Evolutionary conservation across 2,113 vertebrate species (phyloP), one percentile per base, ranked within the genome.

Genomic region (Atrichornis clamosus): DNA sequence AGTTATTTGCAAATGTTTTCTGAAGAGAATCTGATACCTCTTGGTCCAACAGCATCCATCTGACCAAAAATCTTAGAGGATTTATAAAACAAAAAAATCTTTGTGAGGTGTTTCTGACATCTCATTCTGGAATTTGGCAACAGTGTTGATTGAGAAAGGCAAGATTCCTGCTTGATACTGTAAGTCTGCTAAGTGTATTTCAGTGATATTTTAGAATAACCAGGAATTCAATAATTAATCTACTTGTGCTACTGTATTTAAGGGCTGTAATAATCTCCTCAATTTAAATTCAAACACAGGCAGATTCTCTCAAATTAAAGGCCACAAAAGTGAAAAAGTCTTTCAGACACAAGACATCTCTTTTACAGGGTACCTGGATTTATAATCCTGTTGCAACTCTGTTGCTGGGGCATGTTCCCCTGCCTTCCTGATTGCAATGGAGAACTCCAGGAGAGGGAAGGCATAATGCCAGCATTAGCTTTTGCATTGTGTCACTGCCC

Each of bases 1-100:
- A 73, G 13, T 44, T 65, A 78, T 97, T 96, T 50, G 79, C 33
- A 87, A 95, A 87, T 78, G 9, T 27, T 60, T 93, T 91, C 72
- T 92, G 32, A 58, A 86, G 39, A 63, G 15, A 87, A 70, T 74
- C 63, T 72, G 46, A 37, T 70, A 84, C n/a, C 21, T 95, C 56
- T 88, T 89, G 30, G 27, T 91, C 50, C 77, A 77, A 77, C 22
- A 52, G 6, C 47, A 93, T 58, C 37, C 37, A 55, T 90, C 70
- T 95, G 55, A 6, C 42, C 33, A 8, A 88, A 91, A 93, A 64
- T 11, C 30, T 75, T 47, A 63, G 10, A 88, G 5, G 39, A 70
- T 88, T 90, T 88, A 9, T 50, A 47, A 27, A 76, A 32, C 15
- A 49, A 7, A 78, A 64, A 27, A 21, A 8, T 17, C 5, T 80